A percentile compares a stretch with the other conserved stretches of the same genome.
These are phyloP conservation scores for Patagioenas fasciata DNA, from an alignment of 2,113 vertebrate genomes.

Conservation along the genomic window DNA sequence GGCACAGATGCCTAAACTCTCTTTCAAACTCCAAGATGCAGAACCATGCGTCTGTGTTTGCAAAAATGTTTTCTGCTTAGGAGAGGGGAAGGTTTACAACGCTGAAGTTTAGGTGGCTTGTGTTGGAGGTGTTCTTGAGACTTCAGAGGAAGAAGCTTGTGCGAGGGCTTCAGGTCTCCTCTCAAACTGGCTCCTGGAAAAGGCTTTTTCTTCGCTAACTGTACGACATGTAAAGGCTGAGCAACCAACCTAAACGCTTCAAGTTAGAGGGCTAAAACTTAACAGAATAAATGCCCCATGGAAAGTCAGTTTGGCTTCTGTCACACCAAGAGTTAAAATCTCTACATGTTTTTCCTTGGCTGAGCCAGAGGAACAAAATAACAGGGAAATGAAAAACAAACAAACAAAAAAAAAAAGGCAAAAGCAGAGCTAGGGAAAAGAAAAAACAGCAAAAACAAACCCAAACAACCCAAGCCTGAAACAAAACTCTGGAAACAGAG, in stretches of 20 bases:
- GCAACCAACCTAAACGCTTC: neutral
- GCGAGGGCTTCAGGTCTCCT: neutral
- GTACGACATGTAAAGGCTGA: neutral
- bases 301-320: neutral
- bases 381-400: neutral
- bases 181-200: neutral
- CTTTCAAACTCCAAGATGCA: conserved; percentile 46
- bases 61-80: neutral
- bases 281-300: neutral
- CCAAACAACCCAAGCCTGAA: neutral
- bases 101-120: neutral
- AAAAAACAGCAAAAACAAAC: neutral
- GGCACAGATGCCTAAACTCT: conserved; percentile 50
- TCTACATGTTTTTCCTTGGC: neutral
- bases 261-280: neutral
- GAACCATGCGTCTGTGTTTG: conserved; percentile 15
- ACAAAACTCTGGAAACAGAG: neutral
- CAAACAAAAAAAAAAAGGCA: neutral
- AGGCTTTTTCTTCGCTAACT: neutral
- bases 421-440: neutral
- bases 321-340: neutral
- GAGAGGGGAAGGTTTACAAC: neutral
- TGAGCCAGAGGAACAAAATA: neutral
- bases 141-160: neutral
- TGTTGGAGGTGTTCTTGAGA: neutral